These are phyloP conservation scores for Cordilura impudica DNA, from an alignment of 2,888 invertebrate species.

Conservation along the genomic window DNA sequence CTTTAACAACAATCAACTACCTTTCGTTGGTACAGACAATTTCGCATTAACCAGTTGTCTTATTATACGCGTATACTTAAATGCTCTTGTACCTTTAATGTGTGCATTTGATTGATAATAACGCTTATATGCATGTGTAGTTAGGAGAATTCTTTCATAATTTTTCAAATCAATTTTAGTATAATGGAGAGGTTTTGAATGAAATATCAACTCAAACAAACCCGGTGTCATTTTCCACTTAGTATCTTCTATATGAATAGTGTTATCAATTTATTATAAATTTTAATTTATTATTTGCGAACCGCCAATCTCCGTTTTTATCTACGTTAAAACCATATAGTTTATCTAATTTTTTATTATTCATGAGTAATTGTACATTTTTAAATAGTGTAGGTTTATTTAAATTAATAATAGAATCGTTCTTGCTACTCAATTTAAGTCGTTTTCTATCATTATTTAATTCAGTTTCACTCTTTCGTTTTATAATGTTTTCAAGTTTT, in stretches of 20 bases:
- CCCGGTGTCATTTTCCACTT: conserved; percentile 19
- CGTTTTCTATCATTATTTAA: background rate
- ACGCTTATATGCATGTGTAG: conserved; percentile 37
- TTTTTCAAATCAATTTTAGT: conserved; percentile 13
- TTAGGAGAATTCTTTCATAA: conserved; percentile 30
- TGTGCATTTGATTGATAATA: too few species aligned
- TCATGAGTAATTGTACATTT: background rate
- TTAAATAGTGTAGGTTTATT: background rate
- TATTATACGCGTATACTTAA: too few species aligned
- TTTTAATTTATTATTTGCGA: conserved; percentile 6
- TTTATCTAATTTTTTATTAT: conserved; percentile 14
- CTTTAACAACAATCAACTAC: conserved; percentile 19
- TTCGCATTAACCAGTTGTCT: background rate
- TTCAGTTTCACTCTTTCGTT: background rate
- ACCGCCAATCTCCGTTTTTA: conserved; percentile 8
- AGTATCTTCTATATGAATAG: conserved; percentile 2
- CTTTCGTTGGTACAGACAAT: background rate
- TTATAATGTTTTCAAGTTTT: background rate
- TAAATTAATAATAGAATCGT: background rate
- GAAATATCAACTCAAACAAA: conserved; percentile 14
- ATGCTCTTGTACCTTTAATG: too few species aligned
- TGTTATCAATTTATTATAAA: conserved; percentile 8
- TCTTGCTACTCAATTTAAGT: background rate
- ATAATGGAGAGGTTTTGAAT: background rate
- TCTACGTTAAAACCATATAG: conserved; percentile 5